Evolutionary conservation across 1,140 invertebrate species (phyloP).

Genomic region (Ostrea edulis): DNA sequence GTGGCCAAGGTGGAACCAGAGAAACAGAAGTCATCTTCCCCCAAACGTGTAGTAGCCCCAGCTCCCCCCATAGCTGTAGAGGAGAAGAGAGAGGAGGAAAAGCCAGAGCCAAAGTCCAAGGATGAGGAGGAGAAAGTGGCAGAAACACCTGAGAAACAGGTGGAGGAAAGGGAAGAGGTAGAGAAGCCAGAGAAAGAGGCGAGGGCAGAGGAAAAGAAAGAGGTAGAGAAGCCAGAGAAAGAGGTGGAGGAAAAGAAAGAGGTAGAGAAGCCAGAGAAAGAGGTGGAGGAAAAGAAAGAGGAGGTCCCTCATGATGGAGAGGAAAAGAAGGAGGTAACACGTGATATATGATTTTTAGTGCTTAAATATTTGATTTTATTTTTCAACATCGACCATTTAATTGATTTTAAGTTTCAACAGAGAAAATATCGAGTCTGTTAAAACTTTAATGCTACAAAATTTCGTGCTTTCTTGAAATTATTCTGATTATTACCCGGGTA

Average conservation of each 20-base stretch:
- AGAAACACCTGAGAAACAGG: slow-evolving; percentile 41
- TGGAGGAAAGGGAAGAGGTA: slow-evolving; percentile 39
- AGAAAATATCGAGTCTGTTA: no score
- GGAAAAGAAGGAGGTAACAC: slow-evolving; percentile 3
- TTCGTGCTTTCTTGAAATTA: no score
- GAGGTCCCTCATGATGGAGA: background rate
- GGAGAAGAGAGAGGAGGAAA: slow-evolving; percentile 39
- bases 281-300: background rate
- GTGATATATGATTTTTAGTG: background rate
- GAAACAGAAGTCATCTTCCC: slow-evolving; percentile 53
- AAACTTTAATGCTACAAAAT: no score
- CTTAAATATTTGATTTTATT: no score
- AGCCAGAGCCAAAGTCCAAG: slow-evolving; percentile 39
- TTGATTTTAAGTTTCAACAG: no score
- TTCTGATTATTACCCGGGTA: no score
- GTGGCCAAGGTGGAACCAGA: slow-evolving; percentile 33
- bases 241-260: no score
- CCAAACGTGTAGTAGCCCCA: slow-evolving; percentile 44
- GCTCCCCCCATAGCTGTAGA: background rate
- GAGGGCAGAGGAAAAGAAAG: background rate
- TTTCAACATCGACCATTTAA: no score
- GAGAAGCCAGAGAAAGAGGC: slow-evolving; percentile 61
- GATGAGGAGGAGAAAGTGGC: slow-evolving; percentile 35
- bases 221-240: background rate
- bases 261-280: no score